These are phyloP conservation scores for Etheostoma nigrum DNA, from an alignment of 2,797 vertebrate species.

Conservation along the genomic window DNA sequence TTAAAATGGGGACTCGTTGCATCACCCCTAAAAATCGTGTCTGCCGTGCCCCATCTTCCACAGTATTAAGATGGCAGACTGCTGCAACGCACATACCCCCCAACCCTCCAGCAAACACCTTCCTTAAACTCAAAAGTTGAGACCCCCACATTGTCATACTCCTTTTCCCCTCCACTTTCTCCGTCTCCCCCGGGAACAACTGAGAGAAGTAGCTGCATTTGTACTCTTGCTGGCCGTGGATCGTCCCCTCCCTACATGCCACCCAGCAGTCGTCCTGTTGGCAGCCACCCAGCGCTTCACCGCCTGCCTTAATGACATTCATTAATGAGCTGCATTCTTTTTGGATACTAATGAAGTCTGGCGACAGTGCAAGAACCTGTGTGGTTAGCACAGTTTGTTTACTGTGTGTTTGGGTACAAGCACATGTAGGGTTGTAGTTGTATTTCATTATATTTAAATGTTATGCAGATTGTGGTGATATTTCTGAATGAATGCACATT, in stretches of 20 bases:
- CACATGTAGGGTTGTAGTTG: constrained; percentile 1
- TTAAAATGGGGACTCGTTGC: constrained; percentile 53
- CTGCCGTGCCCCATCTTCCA: constrained; percentile 3
- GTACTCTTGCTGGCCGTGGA: constrained; percentile 10
- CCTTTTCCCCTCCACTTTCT: constrained; percentile 4
- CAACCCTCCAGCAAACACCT: background rate
- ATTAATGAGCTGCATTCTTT: constrained; percentile 64
- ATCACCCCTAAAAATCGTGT: constrained; percentile 53
- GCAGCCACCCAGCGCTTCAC: constrained; percentile 62
- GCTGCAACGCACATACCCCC: background rate
- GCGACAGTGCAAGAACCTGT: constrained; percentile 12
- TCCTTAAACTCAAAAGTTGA: constrained; percentile 20
- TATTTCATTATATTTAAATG: background rate
- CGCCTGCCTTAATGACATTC: constrained; percentile 65
- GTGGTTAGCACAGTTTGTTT: constrained; percentile 15
- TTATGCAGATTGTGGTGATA: background rate
- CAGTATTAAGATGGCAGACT: constrained; percentile 6
- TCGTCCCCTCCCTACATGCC: constrained; percentile 40
- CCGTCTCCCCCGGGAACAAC: constrained; percentile 21
- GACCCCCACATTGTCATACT: constrained; percentile 34
- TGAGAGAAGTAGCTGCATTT: constrained; percentile 56
- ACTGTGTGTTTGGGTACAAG: background rate
- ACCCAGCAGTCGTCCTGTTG: constrained; percentile 59
- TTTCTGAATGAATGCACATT: background rate
- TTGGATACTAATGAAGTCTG: constrained; percentile 63